Evolutionary conservation across 2,113 vertebrate genomes (phyloP), one percentile per base, ranked within the genome.

Genomic region (Anoura caudifer): DNA sequence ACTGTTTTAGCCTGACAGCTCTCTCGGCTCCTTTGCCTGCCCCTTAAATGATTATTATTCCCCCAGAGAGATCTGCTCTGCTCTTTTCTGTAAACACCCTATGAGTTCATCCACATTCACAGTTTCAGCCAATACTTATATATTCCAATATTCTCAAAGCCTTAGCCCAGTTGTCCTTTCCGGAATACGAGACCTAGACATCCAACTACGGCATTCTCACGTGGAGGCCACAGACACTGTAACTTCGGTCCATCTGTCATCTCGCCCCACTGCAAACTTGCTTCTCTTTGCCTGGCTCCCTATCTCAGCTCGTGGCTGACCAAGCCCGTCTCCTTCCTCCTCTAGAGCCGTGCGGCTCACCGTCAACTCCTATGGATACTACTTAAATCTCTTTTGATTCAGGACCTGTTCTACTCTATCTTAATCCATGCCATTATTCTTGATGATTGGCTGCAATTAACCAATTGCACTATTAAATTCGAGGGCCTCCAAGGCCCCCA

Each of bases 81-180:
- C 24, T 93, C n/a, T 96, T 67, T 92, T 93, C 95, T 94, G 96
- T 73, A 96, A 96, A 97, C 82, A 95, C 36, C n/a, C 54, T 52
- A 67, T 94, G 76, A 97, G 41, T 67, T 94, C 95, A 97, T 73
- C 85, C 59, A 91, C 91, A 87, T 72, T 90, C 72, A 88, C 4
- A 69, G 38, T 70, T 86, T 92, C 85, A 91, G 94, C 77, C 77
- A 92, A 85, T 76, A 87, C 83, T 92, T 91, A 88, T 0, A 67
- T 24, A 88, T 41, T 76, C 72, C 90, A 90, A 92, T 76, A 90
- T 36, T 94, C 67, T 89, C 52, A 3, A 87, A 94, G n/a, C 52
- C 52, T 65, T 31, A 67, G 81, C n/a, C 45, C 65, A 89, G 38
- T 45, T 90, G 5, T 77, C 69, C 65, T 91, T 82, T 69, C 50